Evolutionary conservation across 2,113 vertebrate species (phyloP).

Genomic region (Channa maculata): DNA sequence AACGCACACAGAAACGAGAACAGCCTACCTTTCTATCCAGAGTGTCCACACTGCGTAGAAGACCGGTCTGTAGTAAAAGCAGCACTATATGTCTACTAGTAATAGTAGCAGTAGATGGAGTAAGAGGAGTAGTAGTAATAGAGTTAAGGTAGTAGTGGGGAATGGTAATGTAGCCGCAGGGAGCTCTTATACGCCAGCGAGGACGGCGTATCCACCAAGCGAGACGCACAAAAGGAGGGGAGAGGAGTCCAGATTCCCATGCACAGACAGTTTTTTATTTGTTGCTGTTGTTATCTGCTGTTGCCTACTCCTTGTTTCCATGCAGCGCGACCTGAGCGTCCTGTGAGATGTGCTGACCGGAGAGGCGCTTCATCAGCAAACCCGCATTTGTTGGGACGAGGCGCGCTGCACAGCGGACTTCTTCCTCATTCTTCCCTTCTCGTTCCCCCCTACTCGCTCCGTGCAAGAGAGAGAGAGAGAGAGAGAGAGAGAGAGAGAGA

Average conservation of each 20-base stretch:
- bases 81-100: conserved; percentile 21
- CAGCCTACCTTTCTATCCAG: conserved; percentile 63
- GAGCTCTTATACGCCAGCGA: conserved; percentile 79
- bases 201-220: conserved; percentile 69
- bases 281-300: conserved; percentile 43
- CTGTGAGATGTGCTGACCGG: conserved; percentile 79
- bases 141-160: conserved; percentile 67
- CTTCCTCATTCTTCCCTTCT: conserved; percentile 85
- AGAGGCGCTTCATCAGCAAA: conserved; percentile 79
- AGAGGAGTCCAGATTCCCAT: conserved; percentile 78
- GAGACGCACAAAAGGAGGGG: conserved; percentile 66
- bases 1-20: conserved; percentile 18
- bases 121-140: conserved; percentile 28
- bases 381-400: conserved; percentile 74
- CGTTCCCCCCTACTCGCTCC: conserved; percentile 37
- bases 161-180: conserved; percentile 70
- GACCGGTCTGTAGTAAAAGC: conserved; percentile 31
- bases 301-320: conserved; percentile 72
- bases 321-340: conserved; percentile 62
- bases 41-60: conserved; percentile 38
- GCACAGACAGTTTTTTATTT: conserved; percentile 68
- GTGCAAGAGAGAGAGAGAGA: conserved; percentile 9
- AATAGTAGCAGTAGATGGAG: conserved; percentile 41
- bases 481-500: background rate
- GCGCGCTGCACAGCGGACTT: conserved; percentile 70